These are phyloP conservation scores for Eupithecia subumbrata DNA, from an alignment of 2,888 invertebrate species.

Conservation along the genomic window DNA sequence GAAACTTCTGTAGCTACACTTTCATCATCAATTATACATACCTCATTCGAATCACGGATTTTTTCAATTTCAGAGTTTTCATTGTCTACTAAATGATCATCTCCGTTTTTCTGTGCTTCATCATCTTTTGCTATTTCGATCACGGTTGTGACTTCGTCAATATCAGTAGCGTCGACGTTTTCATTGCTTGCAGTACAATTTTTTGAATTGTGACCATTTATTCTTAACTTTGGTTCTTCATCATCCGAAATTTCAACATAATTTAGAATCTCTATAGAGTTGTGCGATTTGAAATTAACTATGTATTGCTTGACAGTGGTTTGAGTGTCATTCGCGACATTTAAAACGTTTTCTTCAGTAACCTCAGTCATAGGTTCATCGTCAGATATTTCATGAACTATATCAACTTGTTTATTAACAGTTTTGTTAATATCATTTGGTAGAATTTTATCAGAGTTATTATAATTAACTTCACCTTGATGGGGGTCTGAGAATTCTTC, in stretches of 20 bases:
- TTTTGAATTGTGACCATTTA: background rate
- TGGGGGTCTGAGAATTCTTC: background rate
- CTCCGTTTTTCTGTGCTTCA: background rate
- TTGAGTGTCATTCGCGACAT: background rate
- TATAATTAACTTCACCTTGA: background rate
- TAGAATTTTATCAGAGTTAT: background rate
- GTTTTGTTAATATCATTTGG: background rate
- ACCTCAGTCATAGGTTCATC: slow-evolving; percentile 8
- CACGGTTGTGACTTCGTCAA: background rate
- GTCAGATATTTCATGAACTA: slow-evolving; percentile 13
- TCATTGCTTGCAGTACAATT: background rate
- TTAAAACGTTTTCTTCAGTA: background rate
- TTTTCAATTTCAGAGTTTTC: background rate
- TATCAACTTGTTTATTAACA: background rate
- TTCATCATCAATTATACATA: background rate
- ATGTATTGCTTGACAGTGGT: background rate
- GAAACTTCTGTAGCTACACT: background rate
- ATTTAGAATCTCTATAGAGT: background rate
- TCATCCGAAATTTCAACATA: slow-evolving; percentile 25
- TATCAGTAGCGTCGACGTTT: background rate
- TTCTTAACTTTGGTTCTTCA: background rate
- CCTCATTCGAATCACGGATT: background rate
- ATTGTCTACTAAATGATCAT: background rate
- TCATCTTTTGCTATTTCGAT: background rate
- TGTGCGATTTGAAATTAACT: background rate